Evolutionary conservation across 1,140 invertebrate genomes (phyloP).

Genomic region (Zophobas atratus): DNA sequence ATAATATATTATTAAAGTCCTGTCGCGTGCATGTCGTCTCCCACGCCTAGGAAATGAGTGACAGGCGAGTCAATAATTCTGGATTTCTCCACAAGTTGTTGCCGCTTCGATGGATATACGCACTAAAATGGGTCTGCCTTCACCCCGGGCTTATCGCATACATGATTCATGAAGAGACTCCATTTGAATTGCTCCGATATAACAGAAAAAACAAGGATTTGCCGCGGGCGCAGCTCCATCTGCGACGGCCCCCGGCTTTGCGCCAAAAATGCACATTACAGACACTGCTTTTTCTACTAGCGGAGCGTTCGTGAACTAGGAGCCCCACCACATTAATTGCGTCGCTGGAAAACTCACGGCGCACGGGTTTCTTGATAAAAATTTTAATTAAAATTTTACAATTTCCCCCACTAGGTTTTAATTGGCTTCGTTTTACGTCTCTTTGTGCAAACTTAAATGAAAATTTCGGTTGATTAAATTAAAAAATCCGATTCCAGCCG

Average conservation of each 20-base stretch:
- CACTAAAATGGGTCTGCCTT: conserved; percentile 35
- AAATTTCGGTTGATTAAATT: conserved; percentile 37
- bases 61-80: conserved; percentile 37
- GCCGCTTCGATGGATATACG: conserved; percentile 35
- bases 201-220: conserved; percentile 27
- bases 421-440: conserved; percentile 39
- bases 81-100: conserved; percentile 41
- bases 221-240: neutral
- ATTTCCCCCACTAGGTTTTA: conserved; percentile 5
- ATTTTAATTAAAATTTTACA: conserved; percentile 39
- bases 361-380: conserved; percentile 21
- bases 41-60: conserved; percentile 32
- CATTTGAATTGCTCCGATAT: conserved; percentile 31
- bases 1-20: neutral
- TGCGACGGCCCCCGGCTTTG: neutral
- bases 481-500: conserved; percentile 31
- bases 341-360: conserved; percentile 8
- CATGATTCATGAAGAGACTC: conserved; percentile 42
- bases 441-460: conserved; percentile 35
- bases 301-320: neutral
- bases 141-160: conserved; percentile 35
- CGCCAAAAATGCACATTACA: too few relatives aligned
- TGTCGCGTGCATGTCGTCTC: neutral
- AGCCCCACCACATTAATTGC: neutral
- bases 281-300: neutral